Percentiles rank a stretch among this genome's conserved stretches.
Conservation (phyloP, 2,888 invertebrate genomes). For the Drosophila suboccidentalis region DNA sequence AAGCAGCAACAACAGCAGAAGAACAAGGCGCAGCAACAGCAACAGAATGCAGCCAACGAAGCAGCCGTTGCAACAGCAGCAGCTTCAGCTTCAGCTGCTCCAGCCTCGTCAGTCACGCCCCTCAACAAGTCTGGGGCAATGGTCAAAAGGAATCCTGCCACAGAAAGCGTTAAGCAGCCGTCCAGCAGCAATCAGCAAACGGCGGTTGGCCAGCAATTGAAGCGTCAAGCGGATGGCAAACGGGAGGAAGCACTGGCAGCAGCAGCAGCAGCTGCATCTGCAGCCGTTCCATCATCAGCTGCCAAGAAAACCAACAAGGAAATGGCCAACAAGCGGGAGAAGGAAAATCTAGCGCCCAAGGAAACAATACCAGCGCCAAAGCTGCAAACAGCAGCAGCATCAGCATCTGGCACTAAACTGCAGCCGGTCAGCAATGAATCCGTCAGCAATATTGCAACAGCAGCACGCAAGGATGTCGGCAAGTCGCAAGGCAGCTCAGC, state of each 20-base stretch:
- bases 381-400: constrained; percentile 18
- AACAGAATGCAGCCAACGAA: constrained; percentile 51
- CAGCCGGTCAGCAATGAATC: constrained; percentile 59
- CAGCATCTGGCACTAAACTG: constrained; percentile 19
- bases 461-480: constrained; percentile 85
- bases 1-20: constrained; percentile 65
- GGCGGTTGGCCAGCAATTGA: constrained; percentile 41
- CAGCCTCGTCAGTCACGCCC: constrained; percentile 12
- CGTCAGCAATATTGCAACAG: constrained; percentile 52
- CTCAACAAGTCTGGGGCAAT: constrained; percentile 42
- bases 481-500: not conserved
- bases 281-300: constrained; percentile 25
- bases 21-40: constrained; percentile 7
- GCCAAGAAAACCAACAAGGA: constrained; percentile 62
- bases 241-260: constrained; percentile 59
- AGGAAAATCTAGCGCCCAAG: constrained; percentile 85
- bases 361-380: constrained; percentile 56
- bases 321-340: constrained; percentile 82
- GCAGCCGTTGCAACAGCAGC: constrained; percentile 27
- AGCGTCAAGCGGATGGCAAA: constrained; percentile 58
- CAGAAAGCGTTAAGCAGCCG: constrained; percentile 40
- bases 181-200: constrained; percentile 44
- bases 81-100: constrained; percentile 17
- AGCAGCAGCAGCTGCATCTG: constrained; percentile 22
- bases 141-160: constrained; percentile 45